Conservation (phyloP, 2,797 vertebrate species). For the Gallinago solitaria region DNA sequence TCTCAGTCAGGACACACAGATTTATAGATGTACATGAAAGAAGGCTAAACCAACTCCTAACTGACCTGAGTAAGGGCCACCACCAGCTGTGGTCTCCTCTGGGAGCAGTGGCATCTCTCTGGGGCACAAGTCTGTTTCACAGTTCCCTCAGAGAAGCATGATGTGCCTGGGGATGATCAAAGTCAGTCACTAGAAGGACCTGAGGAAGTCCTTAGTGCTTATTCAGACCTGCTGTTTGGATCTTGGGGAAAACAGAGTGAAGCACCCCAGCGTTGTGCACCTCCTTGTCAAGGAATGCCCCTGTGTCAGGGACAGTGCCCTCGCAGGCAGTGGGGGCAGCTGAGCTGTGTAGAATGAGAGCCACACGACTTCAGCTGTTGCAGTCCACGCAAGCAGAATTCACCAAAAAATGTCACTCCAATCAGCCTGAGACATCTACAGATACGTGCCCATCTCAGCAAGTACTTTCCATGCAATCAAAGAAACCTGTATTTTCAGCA, state of each 20-base stretch:
- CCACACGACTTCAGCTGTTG: background rate
- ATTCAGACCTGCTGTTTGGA: background rate
- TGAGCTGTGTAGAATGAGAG: background rate
- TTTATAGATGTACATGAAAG: background rate
- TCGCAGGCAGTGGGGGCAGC: background rate
- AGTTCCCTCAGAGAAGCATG: accelerated
- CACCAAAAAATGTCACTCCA: background rate
- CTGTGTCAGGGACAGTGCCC: background rate
- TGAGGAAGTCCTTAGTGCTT: background rate
- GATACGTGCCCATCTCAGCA: background rate
- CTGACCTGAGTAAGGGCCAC: background rate
- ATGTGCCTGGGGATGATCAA: background rate
- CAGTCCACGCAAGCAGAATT: background rate
- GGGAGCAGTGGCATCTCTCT: background rate
- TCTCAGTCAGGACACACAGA: background rate
- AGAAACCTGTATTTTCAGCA: background rate
- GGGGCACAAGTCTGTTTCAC: background rate
- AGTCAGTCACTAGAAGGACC: background rate
- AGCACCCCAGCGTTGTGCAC: background rate
- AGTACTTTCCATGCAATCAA: background rate
- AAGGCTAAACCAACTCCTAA: background rate
- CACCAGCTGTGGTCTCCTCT: accelerated
- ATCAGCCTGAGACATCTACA: background rate
- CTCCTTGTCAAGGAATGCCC: accelerated
- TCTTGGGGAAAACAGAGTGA: background rate